Percentiles rank a stretch among this genome's conserved stretches.
Evolutionary conservation across 2,888 invertebrate species (phyloP).

Genomic region (Chloromyia formosa): DNA sequence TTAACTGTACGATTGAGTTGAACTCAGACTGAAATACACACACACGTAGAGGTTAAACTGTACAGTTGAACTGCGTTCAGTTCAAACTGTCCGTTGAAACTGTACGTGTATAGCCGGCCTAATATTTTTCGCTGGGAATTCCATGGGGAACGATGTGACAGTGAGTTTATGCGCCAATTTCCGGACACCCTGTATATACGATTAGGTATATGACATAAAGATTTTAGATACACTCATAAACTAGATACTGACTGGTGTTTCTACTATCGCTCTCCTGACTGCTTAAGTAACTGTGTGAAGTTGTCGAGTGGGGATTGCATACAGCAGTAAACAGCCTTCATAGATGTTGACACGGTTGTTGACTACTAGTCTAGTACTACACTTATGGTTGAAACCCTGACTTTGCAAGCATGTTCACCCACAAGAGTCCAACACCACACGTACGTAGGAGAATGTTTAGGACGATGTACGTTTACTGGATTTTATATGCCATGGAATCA

Average conservation of each 20-base stretch:
- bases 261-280: neutral
- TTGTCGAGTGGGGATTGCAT: neutral
- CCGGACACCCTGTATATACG: too few species aligned
- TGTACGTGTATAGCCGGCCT: too few species aligned
- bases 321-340: conserved; percentile 16
- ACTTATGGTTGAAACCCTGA: conserved; percentile 25
- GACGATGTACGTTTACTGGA: conserved; percentile 40
- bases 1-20: too few species aligned
- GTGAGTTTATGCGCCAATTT: too few species aligned
- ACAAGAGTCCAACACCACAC: neutral
- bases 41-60: too few species aligned
- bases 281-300: conserved; percentile 12
- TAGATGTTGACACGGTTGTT: neutral
- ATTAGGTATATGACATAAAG: conserved; percentile 2
- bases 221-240: conserved; percentile 25
- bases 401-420: conserved; percentile 15
- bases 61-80: too few species aligned
- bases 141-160: too few species aligned
- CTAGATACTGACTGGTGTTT: conserved; percentile 14
- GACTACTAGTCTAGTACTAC: neutral
- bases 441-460: conserved; percentile 2
- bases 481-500: conserved; percentile 46
- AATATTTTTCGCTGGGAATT: too few species aligned
- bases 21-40: too few species aligned
- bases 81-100: too few species aligned